These are phyloP conservation scores for Nothoprocta perdicaria DNA, from an alignment of 2,113 vertebrate species.

Conservation along the genomic window DNA sequence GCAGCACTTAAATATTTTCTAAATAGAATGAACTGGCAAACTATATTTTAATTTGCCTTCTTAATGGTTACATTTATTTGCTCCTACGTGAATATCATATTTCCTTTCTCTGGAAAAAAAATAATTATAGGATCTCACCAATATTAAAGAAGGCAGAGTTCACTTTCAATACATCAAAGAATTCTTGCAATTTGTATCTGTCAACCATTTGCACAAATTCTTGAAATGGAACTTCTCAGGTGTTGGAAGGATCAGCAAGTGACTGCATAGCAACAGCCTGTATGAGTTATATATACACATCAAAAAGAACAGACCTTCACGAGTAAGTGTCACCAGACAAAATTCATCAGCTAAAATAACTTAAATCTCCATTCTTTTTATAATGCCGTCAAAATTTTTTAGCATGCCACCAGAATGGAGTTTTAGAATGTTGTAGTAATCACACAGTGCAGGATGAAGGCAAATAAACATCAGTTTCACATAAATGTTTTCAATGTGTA, in stretches of 20 bases:
- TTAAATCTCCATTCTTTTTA: background rate
- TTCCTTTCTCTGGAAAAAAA: background rate
- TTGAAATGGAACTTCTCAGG: background rate
- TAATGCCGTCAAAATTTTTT: background rate
- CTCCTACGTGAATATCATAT: background rate
- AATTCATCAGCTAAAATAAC: background rate
- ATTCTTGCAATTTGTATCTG: background rate
- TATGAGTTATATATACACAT: rapidly evolving
- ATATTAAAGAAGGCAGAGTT: background rate
- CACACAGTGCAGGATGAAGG: background rate
- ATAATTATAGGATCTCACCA: background rate
- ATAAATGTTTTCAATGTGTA: background rate
- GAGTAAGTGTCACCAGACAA: background rate
- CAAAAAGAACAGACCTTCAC: background rate
- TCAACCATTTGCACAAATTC: constrained; percentile 9
- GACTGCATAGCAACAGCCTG: background rate
- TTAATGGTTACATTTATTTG: background rate
- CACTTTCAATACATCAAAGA: background rate
- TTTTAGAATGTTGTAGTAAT: background rate
- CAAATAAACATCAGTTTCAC: constrained; percentile 14
- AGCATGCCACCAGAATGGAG: background rate
- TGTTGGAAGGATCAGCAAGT: background rate
- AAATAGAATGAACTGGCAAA: background rate
- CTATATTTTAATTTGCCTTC: constrained; percentile 6
- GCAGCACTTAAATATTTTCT: background rate